A percentile compares a stretch with the other conserved stretches of the same genome.
These are phyloP conservation scores for Oryzias sinensis DNA, from an alignment of 2,797 vertebrate species.

Conservation along the genomic window DNA sequence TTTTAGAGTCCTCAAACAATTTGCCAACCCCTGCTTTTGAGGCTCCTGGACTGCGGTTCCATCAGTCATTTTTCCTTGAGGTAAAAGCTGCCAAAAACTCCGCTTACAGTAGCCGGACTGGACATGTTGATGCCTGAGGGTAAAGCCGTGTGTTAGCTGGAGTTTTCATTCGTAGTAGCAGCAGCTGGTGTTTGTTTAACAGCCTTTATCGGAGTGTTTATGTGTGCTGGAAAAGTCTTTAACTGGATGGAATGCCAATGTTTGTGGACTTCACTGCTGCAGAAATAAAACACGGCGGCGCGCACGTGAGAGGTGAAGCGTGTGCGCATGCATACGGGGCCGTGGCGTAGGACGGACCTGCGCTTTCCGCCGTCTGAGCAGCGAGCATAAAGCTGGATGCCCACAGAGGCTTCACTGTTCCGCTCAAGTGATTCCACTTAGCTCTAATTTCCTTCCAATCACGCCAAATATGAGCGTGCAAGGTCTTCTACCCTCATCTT, in stretches of 20 bases:
- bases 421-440: constrained; percentile 75
- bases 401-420: constrained; percentile 70
- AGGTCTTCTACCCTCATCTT: background rate
- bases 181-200: constrained; percentile 27
- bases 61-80: constrained; percentile 23
- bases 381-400: constrained; percentile 31
- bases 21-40: too few relatives aligned
- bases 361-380: constrained; percentile 13
- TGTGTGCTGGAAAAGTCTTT: constrained; percentile 24
- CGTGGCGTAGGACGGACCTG: constrained; percentile 13
- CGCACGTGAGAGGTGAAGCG: constrained; percentile 1
- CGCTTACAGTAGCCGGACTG: constrained; percentile 10
- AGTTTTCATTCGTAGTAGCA: constrained; percentile 31
- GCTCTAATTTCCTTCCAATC: constrained; percentile 62
- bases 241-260: constrained; percentile 41
- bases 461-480: constrained; percentile 13
- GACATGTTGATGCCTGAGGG: background rate
- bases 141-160: constrained; percentile 17
- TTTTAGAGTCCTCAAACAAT: too few relatives aligned
- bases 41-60: too few relatives aligned
- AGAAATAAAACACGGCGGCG: constrained; percentile 32
- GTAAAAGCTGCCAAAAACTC: constrained; percentile 11
- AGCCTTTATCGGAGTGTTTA: constrained; percentile 54
- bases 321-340: constrained; percentile 1
- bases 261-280: constrained; percentile 20